Evolutionary conservation across 2,888 invertebrate species (phyloP).

Genomic region (Drosophila paucipuncta): DNA sequence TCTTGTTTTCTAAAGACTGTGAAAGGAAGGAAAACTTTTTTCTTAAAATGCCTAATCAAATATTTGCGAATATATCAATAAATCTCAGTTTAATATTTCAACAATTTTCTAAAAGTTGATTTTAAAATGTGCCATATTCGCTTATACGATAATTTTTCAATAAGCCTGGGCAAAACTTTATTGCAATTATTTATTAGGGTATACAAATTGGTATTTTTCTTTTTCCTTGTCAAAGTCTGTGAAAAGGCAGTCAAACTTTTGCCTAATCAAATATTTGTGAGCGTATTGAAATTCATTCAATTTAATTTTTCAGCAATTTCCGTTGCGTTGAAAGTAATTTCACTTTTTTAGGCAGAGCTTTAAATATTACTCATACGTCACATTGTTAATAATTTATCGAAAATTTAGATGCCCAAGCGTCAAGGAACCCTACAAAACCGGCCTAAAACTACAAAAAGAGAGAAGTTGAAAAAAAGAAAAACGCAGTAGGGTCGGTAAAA

Average conservation of each 20-base stretch:
- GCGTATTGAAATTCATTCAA: constrained; percentile 1
- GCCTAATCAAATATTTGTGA: constrained; percentile 8
- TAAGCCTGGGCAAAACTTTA: not conserved
- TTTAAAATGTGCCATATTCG: not conserved
- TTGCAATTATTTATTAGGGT: not conserved
- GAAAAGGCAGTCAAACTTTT: not conserved
- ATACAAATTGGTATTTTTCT: not conserved
- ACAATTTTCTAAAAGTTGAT: too few relatives aligned
- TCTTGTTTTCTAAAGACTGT: not conserved
- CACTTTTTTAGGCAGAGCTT: constrained; percentile 10
- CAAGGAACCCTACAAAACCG: constrained; percentile 15
- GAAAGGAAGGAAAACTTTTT: not conserved
- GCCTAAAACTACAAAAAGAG: constrained; percentile 11
- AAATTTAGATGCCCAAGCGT: constrained; percentile 49
- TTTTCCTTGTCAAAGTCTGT: not conserved
- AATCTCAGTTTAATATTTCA: not conserved
- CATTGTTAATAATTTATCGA: constrained; percentile 60
- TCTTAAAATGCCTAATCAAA: not conserved
- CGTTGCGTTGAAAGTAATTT: constrained; percentile 10
- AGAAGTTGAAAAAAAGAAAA: not conserved
- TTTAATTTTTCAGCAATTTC: not conserved
- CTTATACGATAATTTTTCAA: not conserved
- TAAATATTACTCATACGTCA: constrained; percentile 57
- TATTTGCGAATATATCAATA: not conserved
- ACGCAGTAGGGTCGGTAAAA: not conserved